phyloP scores from a whole-genome alignment of 1,140 invertebrate species.

The Microplitis demolitor region DNA sequence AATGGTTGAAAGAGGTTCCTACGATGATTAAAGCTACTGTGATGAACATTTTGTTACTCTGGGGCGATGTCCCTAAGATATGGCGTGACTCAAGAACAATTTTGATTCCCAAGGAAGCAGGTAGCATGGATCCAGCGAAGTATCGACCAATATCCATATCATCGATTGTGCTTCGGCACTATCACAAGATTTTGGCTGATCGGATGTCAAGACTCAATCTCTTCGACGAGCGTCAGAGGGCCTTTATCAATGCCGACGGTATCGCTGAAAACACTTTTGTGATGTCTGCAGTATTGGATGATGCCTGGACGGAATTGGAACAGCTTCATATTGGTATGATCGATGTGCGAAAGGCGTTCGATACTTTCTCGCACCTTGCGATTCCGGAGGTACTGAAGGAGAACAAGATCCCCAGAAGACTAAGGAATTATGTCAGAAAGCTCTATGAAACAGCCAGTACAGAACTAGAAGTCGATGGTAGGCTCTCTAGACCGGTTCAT shows the following conservation, averaged over 20 bases:
- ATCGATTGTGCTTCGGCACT: slow-evolving; percentile 9
- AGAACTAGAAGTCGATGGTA: not conserved
- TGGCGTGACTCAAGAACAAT: slow-evolving; percentile 13
- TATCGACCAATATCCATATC: slow-evolving; percentile 28
- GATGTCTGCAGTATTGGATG: slow-evolving; percentile 17
- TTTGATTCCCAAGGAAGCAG: slow-evolving; percentile 19
- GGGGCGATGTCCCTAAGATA: not conserved
- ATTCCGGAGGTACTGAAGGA: not conserved
- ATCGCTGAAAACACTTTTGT: slow-evolving; percentile 24
- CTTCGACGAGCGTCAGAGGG: slow-evolving; percentile 1
- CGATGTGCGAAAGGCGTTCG: slow-evolving; percentile 34
- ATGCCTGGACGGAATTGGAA: not conserved
- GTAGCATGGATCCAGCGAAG: not conserved
- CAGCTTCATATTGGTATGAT: slow-evolving; percentile 27
- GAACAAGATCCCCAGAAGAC: slow-evolving; percentile 5
- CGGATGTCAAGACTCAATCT: not conserved
- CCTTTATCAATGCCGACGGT: slow-evolving; percentile 24
- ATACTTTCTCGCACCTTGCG: slow-evolving; percentile 10
- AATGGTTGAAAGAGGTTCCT: not conserved
- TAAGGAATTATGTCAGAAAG: slow-evolving; percentile 3
- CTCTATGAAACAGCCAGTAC: slow-evolving; percentile 23
- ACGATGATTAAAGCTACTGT: not conserved
- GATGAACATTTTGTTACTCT: slow-evolving; percentile 4
- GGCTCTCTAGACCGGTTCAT: not conserved
- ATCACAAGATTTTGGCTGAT: slow-evolving; percentile 24